Conservation (phyloP, 2,888 invertebrate genomes). For the Rhogogaster chlorosoma region DNA sequence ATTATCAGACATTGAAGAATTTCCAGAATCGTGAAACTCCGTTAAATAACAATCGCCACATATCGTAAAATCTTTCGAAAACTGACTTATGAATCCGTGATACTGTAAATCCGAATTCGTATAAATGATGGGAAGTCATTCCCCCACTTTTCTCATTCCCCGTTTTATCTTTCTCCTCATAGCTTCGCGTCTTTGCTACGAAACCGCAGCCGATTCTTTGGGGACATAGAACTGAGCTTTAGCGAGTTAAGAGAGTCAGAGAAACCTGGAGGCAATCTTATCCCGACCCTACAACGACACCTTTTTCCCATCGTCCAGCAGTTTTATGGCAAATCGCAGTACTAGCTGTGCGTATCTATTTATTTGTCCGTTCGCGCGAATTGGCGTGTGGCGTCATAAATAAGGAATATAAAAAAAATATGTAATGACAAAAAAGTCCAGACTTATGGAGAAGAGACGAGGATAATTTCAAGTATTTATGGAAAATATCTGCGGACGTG, state of each 20-base stretch:
- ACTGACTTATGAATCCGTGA: constrained; percentile 4
- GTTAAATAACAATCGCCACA: neutral
- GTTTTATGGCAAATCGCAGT: constrained; percentile 63
- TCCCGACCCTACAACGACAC: constrained; percentile 68
- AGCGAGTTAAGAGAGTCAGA: neutral
- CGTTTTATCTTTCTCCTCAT: neutral
- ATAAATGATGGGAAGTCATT: neutral
- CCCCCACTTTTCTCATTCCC: neutral
- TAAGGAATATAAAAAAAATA: no score
- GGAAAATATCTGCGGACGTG: no score
- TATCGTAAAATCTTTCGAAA: neutral
- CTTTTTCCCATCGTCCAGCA: constrained; percentile 54
- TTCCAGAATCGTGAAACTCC: neutral
- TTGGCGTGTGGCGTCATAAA: no score
- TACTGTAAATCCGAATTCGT: neutral
- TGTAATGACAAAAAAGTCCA: no score
- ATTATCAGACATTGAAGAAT: neutral
- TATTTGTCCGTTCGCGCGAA: neutral
- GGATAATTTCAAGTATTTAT: no score
- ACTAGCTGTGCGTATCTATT: constrained; percentile 34
- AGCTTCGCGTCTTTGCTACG: neutral
- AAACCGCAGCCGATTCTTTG: neutral
- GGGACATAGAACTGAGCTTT: neutral
- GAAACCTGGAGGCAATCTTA: constrained; percentile 64
- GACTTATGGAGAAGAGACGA: no score